Evolutionary conservation across 2,797 vertebrate genomes (phyloP), one percentile per base, ranked within the genome.

Genomic region (Taeniopygia guttata): DNA sequence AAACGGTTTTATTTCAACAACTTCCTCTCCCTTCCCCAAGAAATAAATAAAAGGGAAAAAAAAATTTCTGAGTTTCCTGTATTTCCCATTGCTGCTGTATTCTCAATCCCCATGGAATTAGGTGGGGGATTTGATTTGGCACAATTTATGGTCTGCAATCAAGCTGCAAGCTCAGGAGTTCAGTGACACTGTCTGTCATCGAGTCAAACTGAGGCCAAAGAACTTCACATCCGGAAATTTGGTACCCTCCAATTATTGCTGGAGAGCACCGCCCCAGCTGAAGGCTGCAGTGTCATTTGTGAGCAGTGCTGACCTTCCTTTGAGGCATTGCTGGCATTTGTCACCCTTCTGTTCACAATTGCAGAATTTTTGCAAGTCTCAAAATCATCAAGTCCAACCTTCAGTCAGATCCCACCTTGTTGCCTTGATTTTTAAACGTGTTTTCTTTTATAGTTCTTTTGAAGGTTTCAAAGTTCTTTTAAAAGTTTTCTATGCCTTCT

Each of bases 31-130:
- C 36, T 66, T 60, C 25, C 5, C 16, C 9, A 3, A 14, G 11
- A 60, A 76, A 73, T n/a, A 56, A 84, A 85, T 3, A 42, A 45
- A 84, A 42, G 3, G 22, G 20, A 0, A 5, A 26, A 8, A 6
- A 45, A 16, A n/a, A n/a, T n/a, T n/a, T n/a, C n/a, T 5, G 5
- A 0, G 0, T 27, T 40, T 36, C 10, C 22, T 48, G 4, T 29
- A 3, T 54, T 80, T 78, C 40, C 17, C 42, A 21, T 63, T 77
- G 79, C 56, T 58, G 80, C 42, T 29, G 15, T 5, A 9, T 19
- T 46, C 56, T 59, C 87, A 46, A 4, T 27, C 49, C 27, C 60
- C 51, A 27, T 19, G 25, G 64, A 77, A 46, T n/a, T 10, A 56
- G 75, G 78, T 21, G 55, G 17, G 15, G 40, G 11, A 19, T 45